Evolutionary conservation across 2,113 vertebrate genomes (phyloP).

Genomic region (Petrocephalus zakoni): DNA sequence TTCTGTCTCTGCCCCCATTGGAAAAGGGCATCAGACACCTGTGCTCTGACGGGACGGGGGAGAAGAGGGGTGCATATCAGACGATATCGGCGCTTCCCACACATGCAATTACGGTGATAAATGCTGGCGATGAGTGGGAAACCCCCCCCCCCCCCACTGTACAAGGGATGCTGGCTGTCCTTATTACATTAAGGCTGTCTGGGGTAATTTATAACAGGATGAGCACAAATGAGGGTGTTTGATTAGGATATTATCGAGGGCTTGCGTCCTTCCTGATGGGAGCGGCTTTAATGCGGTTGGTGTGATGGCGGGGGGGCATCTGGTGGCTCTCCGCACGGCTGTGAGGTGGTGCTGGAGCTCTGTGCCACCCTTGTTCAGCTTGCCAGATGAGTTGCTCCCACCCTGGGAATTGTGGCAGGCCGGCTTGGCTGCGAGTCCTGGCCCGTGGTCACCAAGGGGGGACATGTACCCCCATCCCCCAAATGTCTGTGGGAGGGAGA

Average conservation of each 20-base stretch:
- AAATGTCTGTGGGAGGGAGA: constrained; percentile 39
- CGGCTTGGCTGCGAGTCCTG: constrained; percentile 37
- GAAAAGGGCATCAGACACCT: constrained; percentile 61
- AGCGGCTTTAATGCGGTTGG: background rate
- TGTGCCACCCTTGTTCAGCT: background rate
- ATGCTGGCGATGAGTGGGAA: constrained; percentile 62
- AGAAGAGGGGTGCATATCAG: constrained; percentile 64
- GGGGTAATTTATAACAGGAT: constrained; percentile 56
- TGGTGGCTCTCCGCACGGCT: background rate
- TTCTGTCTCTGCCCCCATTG: constrained; percentile 51
- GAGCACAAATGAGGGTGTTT: constrained; percentile 45
- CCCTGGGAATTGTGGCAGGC: background rate
- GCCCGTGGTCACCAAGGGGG: constrained; percentile 56
- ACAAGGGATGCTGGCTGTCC: constrained; percentile 57
- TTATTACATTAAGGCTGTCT: constrained; percentile 58
- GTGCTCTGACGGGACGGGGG: constrained; percentile 60
- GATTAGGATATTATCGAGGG: constrained; percentile 41
- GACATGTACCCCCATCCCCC: background rate
- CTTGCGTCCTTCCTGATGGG: constrained; percentile 7
- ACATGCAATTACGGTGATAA: constrained; percentile 68
- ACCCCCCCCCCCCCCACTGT: constrained; percentile 40
- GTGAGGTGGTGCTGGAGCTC: background rate
- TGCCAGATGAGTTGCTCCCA: background rate
- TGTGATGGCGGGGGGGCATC: background rate
- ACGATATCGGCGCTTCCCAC: constrained; percentile 66